A percentile compares a stretch with the other conserved stretches of the same genome.
These are phyloP conservation scores for Odontomachus brunneus DNA, from an alignment of 1,140 invertebrate species.

Conservation along the genomic window DNA sequence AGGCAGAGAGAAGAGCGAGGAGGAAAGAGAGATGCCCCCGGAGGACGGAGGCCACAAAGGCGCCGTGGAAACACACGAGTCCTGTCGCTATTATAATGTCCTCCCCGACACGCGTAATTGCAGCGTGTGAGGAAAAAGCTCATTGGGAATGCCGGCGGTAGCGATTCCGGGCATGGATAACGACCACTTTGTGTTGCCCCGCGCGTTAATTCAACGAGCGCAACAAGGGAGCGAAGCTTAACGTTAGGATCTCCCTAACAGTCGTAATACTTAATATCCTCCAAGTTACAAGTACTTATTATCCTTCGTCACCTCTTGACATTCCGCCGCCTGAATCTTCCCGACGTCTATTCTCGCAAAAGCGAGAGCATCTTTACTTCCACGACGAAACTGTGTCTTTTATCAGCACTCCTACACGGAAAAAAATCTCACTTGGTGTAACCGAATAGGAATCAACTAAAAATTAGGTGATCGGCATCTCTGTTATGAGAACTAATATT, in stretches of 20 bases:
- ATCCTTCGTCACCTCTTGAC: not conserved
- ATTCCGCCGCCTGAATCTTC: not conserved
- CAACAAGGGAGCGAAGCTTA: not conserved
- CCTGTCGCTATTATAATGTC: slow-evolving; percentile 30
- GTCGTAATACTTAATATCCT: not conserved
- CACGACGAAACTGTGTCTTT: not conserved
- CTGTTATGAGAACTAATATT: too few species aligned
- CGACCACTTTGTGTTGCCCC: not conserved
- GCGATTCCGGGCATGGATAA: not conserved
- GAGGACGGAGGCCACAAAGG: slow-evolving; percentile 32
- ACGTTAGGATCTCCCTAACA: not conserved
- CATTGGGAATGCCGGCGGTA: not conserved
- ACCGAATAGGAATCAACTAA: too few species aligned
- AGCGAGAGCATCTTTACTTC: not conserved
- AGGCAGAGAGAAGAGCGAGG: not conserved
- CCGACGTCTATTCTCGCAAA: not conserved
- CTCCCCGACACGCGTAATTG: not conserved
- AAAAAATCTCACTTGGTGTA: too few species aligned
- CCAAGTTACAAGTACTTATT: not conserved
- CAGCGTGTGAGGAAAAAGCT: slow-evolving; percentile 3
- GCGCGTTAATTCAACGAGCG: not conserved
- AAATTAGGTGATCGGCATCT: too few species aligned
- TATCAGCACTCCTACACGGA: too few species aligned
- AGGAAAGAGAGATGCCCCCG: not conserved
- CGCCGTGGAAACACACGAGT: not conserved